Percentiles rank a stretch among this genome's conserved stretches.
These are phyloP conservation scores for Hymenopus coronatus DNA, from an alignment of 2,888 invertebrate genomes.

Conservation along the genomic window DNA sequence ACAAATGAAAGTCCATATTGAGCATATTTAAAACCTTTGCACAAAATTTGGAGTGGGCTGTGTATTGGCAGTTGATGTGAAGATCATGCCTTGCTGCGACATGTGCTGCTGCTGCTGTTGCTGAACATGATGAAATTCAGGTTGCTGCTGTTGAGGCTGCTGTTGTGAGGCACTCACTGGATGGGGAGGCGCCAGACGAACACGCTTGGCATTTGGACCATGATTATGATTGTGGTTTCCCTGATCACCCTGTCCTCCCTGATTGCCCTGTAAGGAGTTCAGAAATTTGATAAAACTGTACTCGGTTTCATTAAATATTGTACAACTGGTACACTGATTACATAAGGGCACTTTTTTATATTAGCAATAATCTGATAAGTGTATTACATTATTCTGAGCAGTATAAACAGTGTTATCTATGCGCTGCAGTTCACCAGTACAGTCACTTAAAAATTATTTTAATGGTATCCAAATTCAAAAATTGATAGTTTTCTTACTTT, in stretches of 20 bases:
- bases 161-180: conserved; percentile 42
- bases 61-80: conserved; percentile 36
- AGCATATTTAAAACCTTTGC: conserved; percentile 24
- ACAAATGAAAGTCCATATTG: background rate
- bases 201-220: conserved; percentile 61
- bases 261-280: conserved; percentile 25
- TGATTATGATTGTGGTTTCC: conserved; percentile 49
- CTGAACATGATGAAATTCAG: conserved; percentile 37
- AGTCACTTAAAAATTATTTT: too few species aligned
- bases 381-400: too few species aligned
- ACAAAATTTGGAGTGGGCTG: conserved; percentile 33
- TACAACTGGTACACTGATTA: too few species aligned
- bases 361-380: too few species aligned
- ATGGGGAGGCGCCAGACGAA: conserved; percentile 57
- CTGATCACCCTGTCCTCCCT: conserved; percentile 41
- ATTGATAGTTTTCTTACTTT: too few species aligned
- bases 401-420: too few species aligned
- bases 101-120: conserved; percentile 36
- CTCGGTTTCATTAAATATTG: too few species aligned
- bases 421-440: too few species aligned
- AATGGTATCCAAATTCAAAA: too few species aligned
- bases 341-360: too few species aligned
- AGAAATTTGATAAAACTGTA: too few species aligned
- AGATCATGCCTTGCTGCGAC: conserved; percentile 35
- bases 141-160: conserved; percentile 44